A percentile compares a stretch with the other conserved stretches of the same genome.
Evolutionary conservation across 2,888 invertebrate genomes (phyloP).

Genomic region (Acanthoscelides obtectus): DNA sequence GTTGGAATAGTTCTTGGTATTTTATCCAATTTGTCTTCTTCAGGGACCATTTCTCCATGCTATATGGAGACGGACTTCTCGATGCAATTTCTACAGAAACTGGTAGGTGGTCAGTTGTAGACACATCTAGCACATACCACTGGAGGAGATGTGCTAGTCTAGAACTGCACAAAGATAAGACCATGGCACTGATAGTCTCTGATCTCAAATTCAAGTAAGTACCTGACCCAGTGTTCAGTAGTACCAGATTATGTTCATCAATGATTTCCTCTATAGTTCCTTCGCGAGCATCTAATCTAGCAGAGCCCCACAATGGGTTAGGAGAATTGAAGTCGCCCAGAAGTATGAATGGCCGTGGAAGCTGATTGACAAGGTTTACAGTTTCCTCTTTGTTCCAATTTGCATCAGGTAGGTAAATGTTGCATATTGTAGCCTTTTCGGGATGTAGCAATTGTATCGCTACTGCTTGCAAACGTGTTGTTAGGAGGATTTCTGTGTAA

Average conservation of each 20-base stretch:
- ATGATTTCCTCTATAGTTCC: conserved; percentile 3
- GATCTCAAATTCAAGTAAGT: conserved; percentile 10
- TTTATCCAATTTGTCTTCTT: no score
- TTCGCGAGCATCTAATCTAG: conserved; percentile 1
- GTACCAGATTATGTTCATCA: not conserved
- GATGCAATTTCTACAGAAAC: conserved; percentile 2
- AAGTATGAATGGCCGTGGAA: conserved; percentile 13
- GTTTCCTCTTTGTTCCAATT: conserved; percentile 5
- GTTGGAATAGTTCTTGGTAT: no score
- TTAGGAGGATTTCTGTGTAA: not conserved
- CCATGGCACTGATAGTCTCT: conserved; percentile 2
- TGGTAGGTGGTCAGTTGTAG: conserved; percentile 7
- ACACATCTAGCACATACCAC: conserved; percentile 1
- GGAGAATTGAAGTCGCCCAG: conserved; percentile 20
- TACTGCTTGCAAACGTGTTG: not conserved
- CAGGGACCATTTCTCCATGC: no score
- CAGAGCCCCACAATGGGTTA: conserved; percentile 15
- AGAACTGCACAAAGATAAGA: conserved; percentile 6
- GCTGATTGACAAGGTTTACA: conserved; percentile 2
- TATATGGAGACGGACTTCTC: no score
- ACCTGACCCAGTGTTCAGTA: conserved; percentile 9
- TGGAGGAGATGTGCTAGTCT: not conserved
- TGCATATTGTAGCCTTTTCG: conserved; percentile 1
- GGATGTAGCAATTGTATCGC: conserved; percentile 1
- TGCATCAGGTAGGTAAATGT: conserved; percentile 5